These are phyloP conservation scores for Chaetorhynchus papuensis DNA, from an alignment of 2,113 vertebrate genomes.

Conservation along the genomic window DNA sequence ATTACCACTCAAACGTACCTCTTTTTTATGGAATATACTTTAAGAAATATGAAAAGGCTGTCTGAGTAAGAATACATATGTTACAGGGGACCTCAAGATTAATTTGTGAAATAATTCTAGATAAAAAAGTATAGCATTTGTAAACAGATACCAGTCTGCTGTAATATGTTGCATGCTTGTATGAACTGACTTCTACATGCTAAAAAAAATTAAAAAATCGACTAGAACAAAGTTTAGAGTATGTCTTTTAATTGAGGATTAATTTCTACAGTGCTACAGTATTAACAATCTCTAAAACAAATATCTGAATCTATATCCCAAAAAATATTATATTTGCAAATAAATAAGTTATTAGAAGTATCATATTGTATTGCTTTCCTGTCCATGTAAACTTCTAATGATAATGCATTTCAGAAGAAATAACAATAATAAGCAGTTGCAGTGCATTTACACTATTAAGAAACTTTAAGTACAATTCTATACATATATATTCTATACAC, in stretches of 20 bases:
- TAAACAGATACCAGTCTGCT: background rate
- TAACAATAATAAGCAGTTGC: background rate
- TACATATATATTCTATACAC: background rate
- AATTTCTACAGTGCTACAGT: constrained; percentile 24
- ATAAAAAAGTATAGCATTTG: background rate
- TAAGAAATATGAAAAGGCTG: background rate
- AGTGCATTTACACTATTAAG: background rate
- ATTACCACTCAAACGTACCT: background rate
- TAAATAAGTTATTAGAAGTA: constrained; percentile 16
- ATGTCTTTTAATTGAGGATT: constrained; percentile 19
- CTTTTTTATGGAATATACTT: background rate
- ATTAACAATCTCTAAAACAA: background rate
- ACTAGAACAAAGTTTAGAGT: background rate
- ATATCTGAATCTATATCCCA: background rate
- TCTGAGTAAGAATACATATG: background rate
- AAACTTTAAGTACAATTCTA: background rate
- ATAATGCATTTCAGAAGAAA: background rate
- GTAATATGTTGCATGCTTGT: background rate
- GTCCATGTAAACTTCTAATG: background rate
- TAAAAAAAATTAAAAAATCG: background rate
- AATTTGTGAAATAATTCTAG: background rate
- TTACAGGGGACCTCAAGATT: background rate
- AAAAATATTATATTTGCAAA: constrained; percentile 7
- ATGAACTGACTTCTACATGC: background rate
- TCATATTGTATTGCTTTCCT: background rate